These are phyloP conservation scores for Datnioides undecimradiatus DNA, from an alignment of 2,113 vertebrate genomes.

Conservation along the genomic window DNA sequence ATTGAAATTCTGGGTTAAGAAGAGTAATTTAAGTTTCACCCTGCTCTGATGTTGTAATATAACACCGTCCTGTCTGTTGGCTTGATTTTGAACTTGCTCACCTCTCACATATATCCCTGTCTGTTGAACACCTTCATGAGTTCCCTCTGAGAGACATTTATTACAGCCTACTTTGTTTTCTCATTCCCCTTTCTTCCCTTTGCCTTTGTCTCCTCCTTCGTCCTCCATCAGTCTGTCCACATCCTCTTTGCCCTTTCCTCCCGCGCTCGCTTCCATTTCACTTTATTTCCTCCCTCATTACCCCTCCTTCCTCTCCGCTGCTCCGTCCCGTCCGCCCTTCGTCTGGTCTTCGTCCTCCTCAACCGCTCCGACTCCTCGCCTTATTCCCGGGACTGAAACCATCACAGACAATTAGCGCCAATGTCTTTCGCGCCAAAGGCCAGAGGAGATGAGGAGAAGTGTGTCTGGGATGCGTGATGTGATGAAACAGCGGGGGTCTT, in stretches of 20 bases:
- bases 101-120: not conserved
- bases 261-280: slow-evolving; percentile 23
- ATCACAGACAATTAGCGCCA: slow-evolving; percentile 64
- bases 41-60: not conserved
- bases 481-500: slow-evolving; percentile 56
- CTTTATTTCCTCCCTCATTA: slow-evolving; percentile 57
- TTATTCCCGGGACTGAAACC: slow-evolving; percentile 56
- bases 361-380: slow-evolving; percentile 28
- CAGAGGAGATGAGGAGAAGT: slow-evolving; percentile 59
- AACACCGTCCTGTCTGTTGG: not conserved
- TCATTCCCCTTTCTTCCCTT: not conserved
- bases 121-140: slow-evolving; percentile 8
- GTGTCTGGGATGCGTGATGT: slow-evolving; percentile 45
- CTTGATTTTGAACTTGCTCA: not conserved
- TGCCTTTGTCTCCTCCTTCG: slow-evolving; percentile 12
- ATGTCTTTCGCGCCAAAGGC: slow-evolving; percentile 55
- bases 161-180: slow-evolving; percentile 10
- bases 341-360: slow-evolving; percentile 48
- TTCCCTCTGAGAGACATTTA: slow-evolving; percentile 19
- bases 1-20: not conserved
- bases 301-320: slow-evolving; percentile 22
- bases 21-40: not conserved
- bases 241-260: slow-evolving; percentile 45
- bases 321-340: slow-evolving; percentile 36
- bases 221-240: slow-evolving; percentile 25